Evolutionary conservation across 2,113 vertebrate genomes (phyloP), one percentile per base, ranked within the genome.

Genomic region (Neolamprologus cancellatus): DNA sequence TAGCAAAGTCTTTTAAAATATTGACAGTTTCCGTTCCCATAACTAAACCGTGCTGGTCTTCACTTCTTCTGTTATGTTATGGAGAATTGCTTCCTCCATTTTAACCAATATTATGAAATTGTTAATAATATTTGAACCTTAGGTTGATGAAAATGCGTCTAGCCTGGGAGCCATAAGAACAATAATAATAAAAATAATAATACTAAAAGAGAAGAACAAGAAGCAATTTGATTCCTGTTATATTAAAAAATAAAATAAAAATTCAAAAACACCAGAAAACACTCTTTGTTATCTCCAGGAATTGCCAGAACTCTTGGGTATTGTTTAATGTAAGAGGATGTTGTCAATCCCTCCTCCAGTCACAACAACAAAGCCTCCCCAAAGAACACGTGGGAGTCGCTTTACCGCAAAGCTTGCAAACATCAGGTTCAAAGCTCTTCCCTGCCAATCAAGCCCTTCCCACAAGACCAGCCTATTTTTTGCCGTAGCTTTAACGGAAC

Each of bases 311-410:
- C 90, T 90, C 84, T 1, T 20, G 81, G 84, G 86, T 71, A 64
- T 59, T 52, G 74, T 82, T 88, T 71, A 84, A 83, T 74, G 52
- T 55, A 59, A 76, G 64, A 83, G 14, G 36, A 48, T 53, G 78
- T 50, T 82, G 81, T 59, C 61, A 32, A 79, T 78, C 34, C 23
- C 18, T 81, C 74, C 53, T 84, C 59, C 46, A 85, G 46, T 82
- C 85, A 84, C 81, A 83, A 79, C 18, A 88, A 89, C 82, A 89
- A 91, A 83, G 79, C 17, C 18, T 87, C 87, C 71, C 81, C 5
- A 8, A 83, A 48, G 79, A 85, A 48, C 71, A 28, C 4, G 20
- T 10, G 82, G 80, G 79, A 87, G 88, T 61, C 10, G 1, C 41
- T 76, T 85, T 28, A 55, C 34, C 82, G 41, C 84, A 88, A 79